Evolutionary conservation across 2,113 vertebrate species (phyloP).

Genomic region (Butorides virescens): DNA sequence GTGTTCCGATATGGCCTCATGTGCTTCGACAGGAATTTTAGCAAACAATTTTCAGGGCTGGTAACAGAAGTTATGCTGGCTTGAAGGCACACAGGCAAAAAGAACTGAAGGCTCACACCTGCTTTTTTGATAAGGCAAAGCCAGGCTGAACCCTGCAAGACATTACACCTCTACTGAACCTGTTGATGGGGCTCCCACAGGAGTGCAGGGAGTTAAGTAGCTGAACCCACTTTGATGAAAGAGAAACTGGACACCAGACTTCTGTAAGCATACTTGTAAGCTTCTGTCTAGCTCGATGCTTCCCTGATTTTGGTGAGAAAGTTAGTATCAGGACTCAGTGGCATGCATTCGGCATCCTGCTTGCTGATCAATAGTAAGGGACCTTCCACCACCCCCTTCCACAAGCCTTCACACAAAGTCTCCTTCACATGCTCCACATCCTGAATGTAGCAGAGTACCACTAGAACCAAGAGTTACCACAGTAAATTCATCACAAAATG

Average conservation of each 20-base stretch:
- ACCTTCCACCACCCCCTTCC: background rate
- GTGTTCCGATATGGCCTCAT: background rate
- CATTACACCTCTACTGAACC: background rate
- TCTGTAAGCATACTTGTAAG: background rate
- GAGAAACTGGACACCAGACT: background rate
- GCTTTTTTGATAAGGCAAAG: background rate
- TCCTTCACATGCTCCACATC: background rate
- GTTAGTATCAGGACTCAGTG: background rate
- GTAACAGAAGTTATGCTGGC: background rate
- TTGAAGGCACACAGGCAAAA: background rate
- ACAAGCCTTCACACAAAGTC: background rate
- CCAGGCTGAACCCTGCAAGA: background rate
- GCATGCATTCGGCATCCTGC: background rate
- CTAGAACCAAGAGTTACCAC: background rate
- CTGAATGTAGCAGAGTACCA: background rate
- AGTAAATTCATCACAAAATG: background rate
- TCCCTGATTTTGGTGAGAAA: background rate
- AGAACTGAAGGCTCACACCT: background rate
- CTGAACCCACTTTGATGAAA: background rate
- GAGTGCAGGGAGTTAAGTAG: background rate
- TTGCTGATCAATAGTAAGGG: background rate
- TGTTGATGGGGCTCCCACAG: accelerated
- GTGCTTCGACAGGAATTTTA: background rate
- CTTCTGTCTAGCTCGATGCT: background rate
- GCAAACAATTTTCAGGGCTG: background rate